Evolutionary conservation across 2,888 invertebrate genomes (phyloP).

Genomic region (Nomada fabriciana): DNA sequence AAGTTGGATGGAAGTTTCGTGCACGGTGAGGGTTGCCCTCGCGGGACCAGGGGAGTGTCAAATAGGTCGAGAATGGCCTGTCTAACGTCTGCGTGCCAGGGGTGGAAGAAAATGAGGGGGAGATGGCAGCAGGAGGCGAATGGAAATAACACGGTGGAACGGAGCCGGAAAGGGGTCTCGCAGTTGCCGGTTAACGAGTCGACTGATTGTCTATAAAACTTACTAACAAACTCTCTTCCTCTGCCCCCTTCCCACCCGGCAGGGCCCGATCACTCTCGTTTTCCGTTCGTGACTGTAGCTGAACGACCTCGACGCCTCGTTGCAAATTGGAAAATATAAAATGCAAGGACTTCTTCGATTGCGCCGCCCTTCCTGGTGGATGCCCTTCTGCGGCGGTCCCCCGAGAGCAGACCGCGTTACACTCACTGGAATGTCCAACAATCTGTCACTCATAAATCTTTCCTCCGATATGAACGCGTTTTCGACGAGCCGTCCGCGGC

Average conservation of each 20-base stretch:
- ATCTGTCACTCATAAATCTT: not conserved
- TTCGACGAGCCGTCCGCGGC: not conserved
- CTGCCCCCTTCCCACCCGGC: constrained; percentile 6
- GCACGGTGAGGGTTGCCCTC: constrained; percentile 55
- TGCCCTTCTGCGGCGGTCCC: not conserved
- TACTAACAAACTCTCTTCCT: constrained; percentile 76
- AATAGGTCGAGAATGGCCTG: constrained; percentile 61
- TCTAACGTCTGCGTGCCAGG: constrained; percentile 53
- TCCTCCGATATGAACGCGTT: not conserved
- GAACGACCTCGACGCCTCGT: constrained; percentile 63
- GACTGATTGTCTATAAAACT: constrained; percentile 80
- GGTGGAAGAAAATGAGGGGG: not conserved
- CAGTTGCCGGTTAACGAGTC: constrained; percentile 79
- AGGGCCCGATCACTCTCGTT: constrained; percentile 29
- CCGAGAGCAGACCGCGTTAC: too few relatives aligned
- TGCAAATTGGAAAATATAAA: constrained; percentile 77
- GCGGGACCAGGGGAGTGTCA: constrained; percentile 60
- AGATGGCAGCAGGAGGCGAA: constrained; percentile 55
- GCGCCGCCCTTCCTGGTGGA: constrained; percentile 18
- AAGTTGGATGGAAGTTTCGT: constrained; percentile 30
- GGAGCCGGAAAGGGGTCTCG: constrained; percentile 68
- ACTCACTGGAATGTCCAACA: too few relatives aligned
- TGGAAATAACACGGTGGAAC: constrained; percentile 76
- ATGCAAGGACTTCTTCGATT: constrained; percentile 67
- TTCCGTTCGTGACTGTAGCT: constrained; percentile 49